These are phyloP conservation scores for Axis porcinus DNA, from an alignment of 2,113 vertebrate species.

Conservation along the genomic window DNA sequence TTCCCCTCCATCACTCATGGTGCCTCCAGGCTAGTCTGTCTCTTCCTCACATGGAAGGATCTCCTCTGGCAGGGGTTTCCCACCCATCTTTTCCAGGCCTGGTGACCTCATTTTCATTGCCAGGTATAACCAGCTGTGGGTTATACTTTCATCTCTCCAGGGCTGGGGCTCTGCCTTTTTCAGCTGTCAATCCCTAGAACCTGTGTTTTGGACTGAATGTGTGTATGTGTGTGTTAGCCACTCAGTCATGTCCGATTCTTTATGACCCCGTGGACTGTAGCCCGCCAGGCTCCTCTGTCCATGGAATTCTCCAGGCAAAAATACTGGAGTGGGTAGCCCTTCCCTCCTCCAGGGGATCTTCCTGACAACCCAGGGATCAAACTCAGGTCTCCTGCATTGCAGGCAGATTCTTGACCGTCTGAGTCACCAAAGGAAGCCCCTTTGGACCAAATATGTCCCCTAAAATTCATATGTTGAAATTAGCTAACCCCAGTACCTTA, in stretches of 20 bases:
- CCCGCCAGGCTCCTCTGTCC: neutral
- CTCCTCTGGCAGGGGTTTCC: neutral
- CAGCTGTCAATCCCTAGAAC: neutral
- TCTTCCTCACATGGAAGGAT: neutral
- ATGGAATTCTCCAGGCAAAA: neutral
- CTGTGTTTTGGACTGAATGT: neutral
- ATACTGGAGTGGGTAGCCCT: neutral
- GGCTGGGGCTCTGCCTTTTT: neutral
- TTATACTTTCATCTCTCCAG: neutral
- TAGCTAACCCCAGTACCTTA: neutral
- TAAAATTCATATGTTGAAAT: neutral
- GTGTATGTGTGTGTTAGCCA: neutral
- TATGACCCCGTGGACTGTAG: neutral
- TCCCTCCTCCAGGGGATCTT: neutral
- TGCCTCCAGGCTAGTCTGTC: neutral
- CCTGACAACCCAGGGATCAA: neutral
- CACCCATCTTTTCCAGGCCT: neutral
- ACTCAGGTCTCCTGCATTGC: neutral
- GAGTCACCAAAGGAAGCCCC: neutral
- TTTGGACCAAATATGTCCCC: neutral
- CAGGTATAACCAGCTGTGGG: too few species aligned
- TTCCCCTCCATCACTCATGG: accelerated
- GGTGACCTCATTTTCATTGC: neutral
- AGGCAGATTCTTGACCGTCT: neutral
- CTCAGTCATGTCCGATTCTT: neutral